A percentile compares a stretch with the other conserved stretches of the same genome.
Evolutionary conservation across 53 echinoderm and acorn worm genomes (phyloP).

Genomic region (Glandiceps talaboti): DNA sequence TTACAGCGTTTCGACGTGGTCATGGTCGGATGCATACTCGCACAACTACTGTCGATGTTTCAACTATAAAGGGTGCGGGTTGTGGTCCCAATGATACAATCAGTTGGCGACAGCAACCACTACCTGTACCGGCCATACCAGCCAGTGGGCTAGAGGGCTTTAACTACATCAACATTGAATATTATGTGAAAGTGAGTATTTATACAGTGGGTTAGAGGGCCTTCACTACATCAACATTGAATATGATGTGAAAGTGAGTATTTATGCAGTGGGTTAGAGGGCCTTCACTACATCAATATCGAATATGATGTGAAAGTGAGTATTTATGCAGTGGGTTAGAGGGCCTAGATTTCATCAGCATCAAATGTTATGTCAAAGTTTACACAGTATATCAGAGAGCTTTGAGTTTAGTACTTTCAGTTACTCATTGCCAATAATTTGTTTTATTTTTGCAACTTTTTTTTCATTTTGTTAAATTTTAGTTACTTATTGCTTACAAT

Average conservation of each 20-base stretch:
- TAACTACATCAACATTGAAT: slow-evolving; percentile 21
- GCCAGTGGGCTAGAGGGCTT: slow-evolving; percentile 22
- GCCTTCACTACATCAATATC: slow-evolving; percentile 14
- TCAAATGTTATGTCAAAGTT: slow-evolving; percentile 14
- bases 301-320: slow-evolving; percentile 21
- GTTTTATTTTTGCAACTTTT: too few species aligned
- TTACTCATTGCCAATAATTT: too few species aligned
- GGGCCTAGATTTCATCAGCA: slow-evolving; percentile 11
- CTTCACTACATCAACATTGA: slow-evolving; percentile 17
- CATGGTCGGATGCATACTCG: neutral
- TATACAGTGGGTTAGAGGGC: neutral
- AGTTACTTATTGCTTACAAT: too few species aligned
- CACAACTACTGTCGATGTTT: neutral
- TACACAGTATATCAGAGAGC: neutral
- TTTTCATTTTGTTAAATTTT: too few species aligned
- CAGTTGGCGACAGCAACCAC: slow-evolving; percentile 11
- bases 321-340: neutral
- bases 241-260: slow-evolving; percentile 16
- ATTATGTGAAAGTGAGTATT: slow-evolving; percentile 9
- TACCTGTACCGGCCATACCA: slow-evolving; percentile 18
- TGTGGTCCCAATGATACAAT: slow-evolving; percentile 1
- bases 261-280: neutral
- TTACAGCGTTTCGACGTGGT: neutral
- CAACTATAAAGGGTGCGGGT: slow-evolving; percentile 11
- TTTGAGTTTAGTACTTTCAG: too few species aligned